Evolutionary conservation across 2,113 vertebrate genomes (phyloP), one percentile per base, ranked within the genome.

Genomic region (Trochalopteron elliotii): DNA sequence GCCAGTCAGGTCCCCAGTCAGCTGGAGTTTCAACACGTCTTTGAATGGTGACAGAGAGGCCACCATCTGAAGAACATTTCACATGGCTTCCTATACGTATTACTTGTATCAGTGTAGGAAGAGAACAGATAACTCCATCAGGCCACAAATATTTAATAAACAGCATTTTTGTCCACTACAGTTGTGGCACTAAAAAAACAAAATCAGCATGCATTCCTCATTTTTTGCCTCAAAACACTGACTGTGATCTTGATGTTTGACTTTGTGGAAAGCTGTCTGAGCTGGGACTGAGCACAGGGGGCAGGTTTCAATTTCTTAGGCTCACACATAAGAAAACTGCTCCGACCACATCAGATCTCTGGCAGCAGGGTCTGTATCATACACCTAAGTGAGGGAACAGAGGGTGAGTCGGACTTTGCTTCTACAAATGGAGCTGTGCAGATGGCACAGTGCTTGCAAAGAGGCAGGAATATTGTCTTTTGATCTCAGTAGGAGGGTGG

Each of bases 401-500:
- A 92, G 94, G 71, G 64, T 70, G 92, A 94, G 87, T 81, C 0
- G 79, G 96, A 93, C 92, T 96, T 92, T 87, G 87, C 87, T 89
- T 83, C 90, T 91, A 81, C 93, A 94, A 96, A 96, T 57, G 93
- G 96, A 94, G 93, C 90, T 25, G 31, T 89, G 87, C 97, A 97
- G 95, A 97, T 96, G 96, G 96, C 97, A 96, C 56, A 74, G 70
- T 40, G 93, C 92, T 96, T 90, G 84, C 93, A 90, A 80, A 96
- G 93, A 97, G 87, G 89, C 93, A 95, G 67, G 86, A 94, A 90
- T 94, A 96, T 71, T 85, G 90, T 75, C 97, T 97, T 97, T 97
- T 97, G 95, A 97, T 97, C 97, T 97, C 92, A 89, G 93, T 82
- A 94, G 96, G 95, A 93, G 94, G 78, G 85, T 94, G 90, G 85